Conservation (phyloP, 2,888 invertebrate genomes). For the Paralinhomoeus sp. region DNA sequence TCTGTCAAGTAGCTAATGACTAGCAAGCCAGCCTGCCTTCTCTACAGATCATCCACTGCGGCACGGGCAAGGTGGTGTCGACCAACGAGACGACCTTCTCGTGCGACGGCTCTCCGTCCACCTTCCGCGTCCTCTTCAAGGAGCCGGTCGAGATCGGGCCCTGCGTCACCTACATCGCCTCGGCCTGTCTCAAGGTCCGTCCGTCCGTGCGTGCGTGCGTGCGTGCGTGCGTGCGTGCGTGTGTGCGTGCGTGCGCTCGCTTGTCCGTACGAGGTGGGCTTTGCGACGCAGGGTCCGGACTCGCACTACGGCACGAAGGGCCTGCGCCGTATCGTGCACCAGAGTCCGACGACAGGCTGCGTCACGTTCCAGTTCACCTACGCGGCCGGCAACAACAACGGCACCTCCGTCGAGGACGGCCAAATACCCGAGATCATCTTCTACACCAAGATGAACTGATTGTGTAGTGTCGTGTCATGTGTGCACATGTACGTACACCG, state of each 20-base stretch:
- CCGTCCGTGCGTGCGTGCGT: background rate
- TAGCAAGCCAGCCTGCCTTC: background rate
- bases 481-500: too few relatives aligned
- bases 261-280: too few relatives aligned
- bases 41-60: slow-evolving; percentile 43
- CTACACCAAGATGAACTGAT: slow-evolving; percentile 31
- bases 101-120: slow-evolving; percentile 52
- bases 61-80: slow-evolving; percentile 47
- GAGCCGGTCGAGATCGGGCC: slow-evolving; percentile 57
- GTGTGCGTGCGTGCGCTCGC: too few relatives aligned
- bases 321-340: slow-evolving; percentile 46
- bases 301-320: slow-evolving; percentile 65
- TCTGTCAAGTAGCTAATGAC: too few relatives aligned
- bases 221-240: too few relatives aligned
- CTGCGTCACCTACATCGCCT: slow-evolving; percentile 54
- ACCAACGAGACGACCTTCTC: slow-evolving; percentile 50
- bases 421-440: slow-evolving; percentile 68
- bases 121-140: slow-evolving; percentile 56
- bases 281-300: slow-evolving; percentile 45
- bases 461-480: background rate
- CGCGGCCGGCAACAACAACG: slow-evolving; percentile 52
- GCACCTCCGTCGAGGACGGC: slow-evolving; percentile 61
- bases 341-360: slow-evolving; percentile 45
- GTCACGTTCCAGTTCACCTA: slow-evolving; percentile 59
- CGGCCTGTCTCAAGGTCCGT: slow-evolving; percentile 48